Percentiles rank a stretch among this genome's conserved stretches.
phyloP scores from a whole-genome alignment of 2,888 invertebrate genomes.

The Trichopria drosophilae region DNA sequence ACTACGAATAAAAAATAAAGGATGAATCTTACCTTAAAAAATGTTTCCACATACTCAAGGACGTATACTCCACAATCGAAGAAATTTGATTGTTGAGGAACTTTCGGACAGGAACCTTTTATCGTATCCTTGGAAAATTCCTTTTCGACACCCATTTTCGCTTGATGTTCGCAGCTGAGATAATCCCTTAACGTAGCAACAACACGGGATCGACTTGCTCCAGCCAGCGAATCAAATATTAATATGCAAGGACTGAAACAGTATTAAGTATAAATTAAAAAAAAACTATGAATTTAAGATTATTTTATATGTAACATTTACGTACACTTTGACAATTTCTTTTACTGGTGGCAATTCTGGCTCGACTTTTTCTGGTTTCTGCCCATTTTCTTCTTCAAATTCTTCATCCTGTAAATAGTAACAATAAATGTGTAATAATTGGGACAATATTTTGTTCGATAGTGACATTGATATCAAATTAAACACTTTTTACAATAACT shows the following conservation, averaged over 20 bases:
- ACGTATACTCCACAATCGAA: slow-evolving; percentile 96
- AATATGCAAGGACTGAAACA: slow-evolving; percentile 84
- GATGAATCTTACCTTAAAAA: slow-evolving; percentile 73
- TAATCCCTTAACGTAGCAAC: slow-evolving; percentile 91
- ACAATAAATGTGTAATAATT: too few species aligned
- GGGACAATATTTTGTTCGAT: too few species aligned
- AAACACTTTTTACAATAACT: too few species aligned
- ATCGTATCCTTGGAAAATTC: slow-evolving; percentile 81
- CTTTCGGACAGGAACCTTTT: slow-evolving; percentile 84
- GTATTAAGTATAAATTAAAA: not conserved
- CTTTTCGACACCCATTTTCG: slow-evolving; percentile 70
- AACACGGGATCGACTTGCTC: slow-evolving; percentile 77
- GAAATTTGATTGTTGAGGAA: slow-evolving; percentile 97
- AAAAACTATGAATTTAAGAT: too few species aligned
- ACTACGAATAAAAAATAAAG: slow-evolving; percentile 4
- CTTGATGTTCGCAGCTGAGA: slow-evolving; percentile 81
- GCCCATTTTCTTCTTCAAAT: too few species aligned
- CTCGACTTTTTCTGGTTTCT: too few species aligned
- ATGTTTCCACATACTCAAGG: slow-evolving; percentile 94
- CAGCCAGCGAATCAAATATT: slow-evolving; percentile 91
- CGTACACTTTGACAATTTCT: too few species aligned
- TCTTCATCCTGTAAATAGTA: too few species aligned
- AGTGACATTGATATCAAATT: too few species aligned
- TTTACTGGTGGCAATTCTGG: too few species aligned
- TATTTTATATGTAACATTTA: too few species aligned